Evolutionary conservation across 1,140 invertebrate genomes (phyloP), one percentile per base, ranked within the genome.

Genomic region (Wiebesia pumilae): DNA sequence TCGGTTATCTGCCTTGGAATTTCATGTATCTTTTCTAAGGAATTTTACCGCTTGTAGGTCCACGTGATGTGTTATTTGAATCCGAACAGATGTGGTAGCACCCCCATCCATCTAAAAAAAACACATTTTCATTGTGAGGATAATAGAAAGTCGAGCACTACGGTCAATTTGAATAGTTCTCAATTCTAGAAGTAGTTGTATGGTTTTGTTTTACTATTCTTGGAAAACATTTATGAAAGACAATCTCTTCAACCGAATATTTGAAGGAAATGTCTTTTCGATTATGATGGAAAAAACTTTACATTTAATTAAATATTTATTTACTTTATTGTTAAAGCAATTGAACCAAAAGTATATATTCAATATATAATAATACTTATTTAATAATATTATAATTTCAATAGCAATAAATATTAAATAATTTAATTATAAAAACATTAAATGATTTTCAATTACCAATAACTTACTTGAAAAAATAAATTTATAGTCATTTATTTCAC

Each of bases 61-160:
- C 82, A 38, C 58, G 35, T 88, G 78, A 83, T 38, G 81, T 88
- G 92, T 91, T 90, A 94, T 91, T 93, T 93, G 93, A 94, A 91
- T 91, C 83, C 90, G 85, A 93, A 92, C 93, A 94, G 93, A 94
- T 94, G 93, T 90, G 90, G 87, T 89, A 87, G 89, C 90, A 81
- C 83, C 87, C 88, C 88, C 88, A 84, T 86, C 88, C 88, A 87
- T 85, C 58, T 3, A 71, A 81, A 85, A 91, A 89, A 89, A 89
- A 88, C 89, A 89, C 89, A 85, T 89, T 91, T 84, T 90, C 90
- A 93, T 93, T 93, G 92, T 93, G 89, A 92, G 88, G 91, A 88
- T 91, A 91, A 91, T 92, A 91, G 91, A 92, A 91, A 92, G 91
- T 91, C 88, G 90, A 91, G 90, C 88, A 79, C n/a, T 47, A 19